These are phyloP conservation scores for Plodia interpunctella DNA, from an alignment of 1,140 invertebrate species.

Conservation along the genomic window DNA sequence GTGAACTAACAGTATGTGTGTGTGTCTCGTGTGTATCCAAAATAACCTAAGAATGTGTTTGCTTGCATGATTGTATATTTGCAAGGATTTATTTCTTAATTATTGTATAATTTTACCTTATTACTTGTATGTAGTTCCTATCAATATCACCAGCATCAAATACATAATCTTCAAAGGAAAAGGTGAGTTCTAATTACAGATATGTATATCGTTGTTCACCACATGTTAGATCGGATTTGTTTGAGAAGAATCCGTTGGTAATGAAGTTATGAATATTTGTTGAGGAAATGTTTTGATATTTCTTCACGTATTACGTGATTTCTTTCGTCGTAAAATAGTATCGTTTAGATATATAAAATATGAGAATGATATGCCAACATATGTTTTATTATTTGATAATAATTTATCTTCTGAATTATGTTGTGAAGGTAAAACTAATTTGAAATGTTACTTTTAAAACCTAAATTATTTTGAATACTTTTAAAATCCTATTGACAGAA, in stretches of 20 bases:
- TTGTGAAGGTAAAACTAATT: no score
- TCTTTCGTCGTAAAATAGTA: not conserved
- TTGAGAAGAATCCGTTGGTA: constrained; percentile 13
- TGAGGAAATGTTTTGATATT: constrained; percentile 5
- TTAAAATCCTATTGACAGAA: no score
- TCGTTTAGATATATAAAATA: not conserved
- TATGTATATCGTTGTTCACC: constrained; percentile 12
- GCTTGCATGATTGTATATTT: constrained; percentile 36
- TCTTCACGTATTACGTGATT: not conserved
- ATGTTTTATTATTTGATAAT: no score
- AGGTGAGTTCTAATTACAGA: constrained; percentile 22
- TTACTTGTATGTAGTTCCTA: not conserved
- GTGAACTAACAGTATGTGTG: constrained; percentile 27
- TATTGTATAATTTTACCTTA: not conserved
- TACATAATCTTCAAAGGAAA: not conserved
- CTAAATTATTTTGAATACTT: no score
- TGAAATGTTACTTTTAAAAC: no score
- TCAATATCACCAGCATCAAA: constrained; percentile 8
- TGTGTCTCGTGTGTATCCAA: constrained; percentile 16
- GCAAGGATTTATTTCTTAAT: constrained; percentile 1
- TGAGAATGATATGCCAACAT: no score
- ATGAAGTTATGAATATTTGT: constrained; percentile 17
- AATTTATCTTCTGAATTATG: no score
- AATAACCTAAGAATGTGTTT: constrained; percentile 15
- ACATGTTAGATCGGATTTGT: constrained; percentile 21